phyloP scores from a whole-genome alignment of 2,888 invertebrate genomes.

The Plemyria rubiginata region DNA sequence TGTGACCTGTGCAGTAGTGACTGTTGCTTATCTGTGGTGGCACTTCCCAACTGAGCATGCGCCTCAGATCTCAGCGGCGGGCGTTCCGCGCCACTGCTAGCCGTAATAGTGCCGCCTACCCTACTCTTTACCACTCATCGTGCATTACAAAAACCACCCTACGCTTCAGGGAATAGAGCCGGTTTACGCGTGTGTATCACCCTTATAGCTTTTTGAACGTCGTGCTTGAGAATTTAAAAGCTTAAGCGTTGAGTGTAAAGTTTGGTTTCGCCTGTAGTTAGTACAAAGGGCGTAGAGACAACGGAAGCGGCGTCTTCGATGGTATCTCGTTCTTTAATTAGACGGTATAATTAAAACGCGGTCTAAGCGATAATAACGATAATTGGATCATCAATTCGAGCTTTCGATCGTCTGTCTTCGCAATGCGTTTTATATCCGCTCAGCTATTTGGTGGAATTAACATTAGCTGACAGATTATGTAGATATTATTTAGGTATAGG shows the following conservation, averaged over 20 bases:
- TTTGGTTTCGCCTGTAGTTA: slow-evolving; percentile 25
- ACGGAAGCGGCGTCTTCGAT: slow-evolving; percentile 64
- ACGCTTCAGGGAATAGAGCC: slow-evolving; percentile 8
- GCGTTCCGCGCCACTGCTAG: slow-evolving; percentile 73
- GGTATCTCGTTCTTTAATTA: slow-evolving; percentile 74
- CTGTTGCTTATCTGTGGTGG: slow-evolving; percentile 37
- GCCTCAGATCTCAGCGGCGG: slow-evolving; percentile 80
- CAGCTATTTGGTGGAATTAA: slow-evolving; percentile 8
- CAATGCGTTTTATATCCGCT: slow-evolving; percentile 27
- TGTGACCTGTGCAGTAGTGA: slow-evolving; percentile 27
- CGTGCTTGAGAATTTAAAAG: slow-evolving; percentile 33
- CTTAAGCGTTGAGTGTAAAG: slow-evolving; percentile 28
- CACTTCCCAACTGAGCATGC: slow-evolving; percentile 55
- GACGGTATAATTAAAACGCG: slow-evolving; percentile 72
- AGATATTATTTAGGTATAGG: background rate
- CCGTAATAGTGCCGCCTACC: slow-evolving; percentile 75
- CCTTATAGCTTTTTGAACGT: slow-evolving; percentile 22
- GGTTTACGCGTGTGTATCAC: slow-evolving; percentile 9
- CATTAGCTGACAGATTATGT: slow-evolving; percentile 9
- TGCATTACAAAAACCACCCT: slow-evolving; percentile 30
- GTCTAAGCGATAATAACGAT: slow-evolving; percentile 65
- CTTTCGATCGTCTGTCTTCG: slow-evolving; percentile 46
- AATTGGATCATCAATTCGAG: slow-evolving; percentile 72
- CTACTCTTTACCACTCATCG: slow-evolving; percentile 39
- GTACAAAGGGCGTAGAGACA: slow-evolving; percentile 63